Evolutionary conservation across 2,797 vertebrate species (phyloP).

Genomic region (Atherinosoma microstoma): DNA sequence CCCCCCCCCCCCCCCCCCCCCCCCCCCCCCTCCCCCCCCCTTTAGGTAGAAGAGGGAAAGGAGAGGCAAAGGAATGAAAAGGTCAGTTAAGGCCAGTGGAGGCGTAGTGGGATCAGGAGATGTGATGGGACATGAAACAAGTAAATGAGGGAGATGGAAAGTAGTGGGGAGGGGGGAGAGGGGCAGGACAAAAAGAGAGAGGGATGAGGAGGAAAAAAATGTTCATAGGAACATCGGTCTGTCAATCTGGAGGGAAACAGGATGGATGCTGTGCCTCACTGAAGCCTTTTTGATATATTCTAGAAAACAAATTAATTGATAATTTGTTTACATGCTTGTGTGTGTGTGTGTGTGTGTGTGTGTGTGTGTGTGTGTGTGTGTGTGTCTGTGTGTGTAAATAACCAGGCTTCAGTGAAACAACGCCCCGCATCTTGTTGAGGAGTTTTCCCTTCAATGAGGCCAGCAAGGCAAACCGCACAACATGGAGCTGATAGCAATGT

Average conservation of each 20-base stretch:
- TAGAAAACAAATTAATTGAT: neutral
- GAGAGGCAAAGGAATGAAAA: neutral
- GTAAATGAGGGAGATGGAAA: neutral
- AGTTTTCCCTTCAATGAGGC: slow-evolving; percentile 28
- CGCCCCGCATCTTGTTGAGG: slow-evolving; percentile 44
- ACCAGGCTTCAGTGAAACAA: slow-evolving; percentile 68
- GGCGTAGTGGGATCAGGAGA: neutral
- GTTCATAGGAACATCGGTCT: slow-evolving; percentile 74
- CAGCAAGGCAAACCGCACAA: slow-evolving; percentile 42
- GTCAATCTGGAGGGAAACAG: slow-evolving; percentile 67
- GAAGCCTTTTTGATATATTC: slow-evolving; percentile 33
- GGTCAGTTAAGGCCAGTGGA: neutral
- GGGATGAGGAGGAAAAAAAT: slow-evolving; percentile 33
- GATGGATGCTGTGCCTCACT: slow-evolving; percentile 69
- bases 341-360: neutral
- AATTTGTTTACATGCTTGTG: neutral
- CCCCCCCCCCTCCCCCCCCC: too few relatives aligned
- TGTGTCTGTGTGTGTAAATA: neutral
- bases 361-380: neutral
- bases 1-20: too few relatives aligned
- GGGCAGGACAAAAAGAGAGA: slow-evolving; percentile 52
- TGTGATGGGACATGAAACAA: neutral
- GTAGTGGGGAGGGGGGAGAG: slow-evolving; percentile 13
- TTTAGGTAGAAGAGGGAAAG: neutral
- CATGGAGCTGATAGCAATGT: slow-evolving; percentile 65